Percentiles rank a stretch among this genome's conserved stretches.
Evolutionary conservation across 1,140 invertebrate species (phyloP).

Genomic region (Formica exsecta): DNA sequence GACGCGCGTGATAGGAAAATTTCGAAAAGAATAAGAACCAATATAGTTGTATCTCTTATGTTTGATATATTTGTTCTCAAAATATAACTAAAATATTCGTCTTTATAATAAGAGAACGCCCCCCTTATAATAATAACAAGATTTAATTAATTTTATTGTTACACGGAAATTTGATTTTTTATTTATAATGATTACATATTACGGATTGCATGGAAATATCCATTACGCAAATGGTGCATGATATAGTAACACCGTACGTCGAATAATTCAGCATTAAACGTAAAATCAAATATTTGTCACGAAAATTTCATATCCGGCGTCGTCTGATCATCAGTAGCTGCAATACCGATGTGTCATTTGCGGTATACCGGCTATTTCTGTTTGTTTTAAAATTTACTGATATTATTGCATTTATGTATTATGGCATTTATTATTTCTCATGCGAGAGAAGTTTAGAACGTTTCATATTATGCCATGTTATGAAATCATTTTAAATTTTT

Average conservation of each 20-base stretch:
- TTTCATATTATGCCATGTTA: not conserved
- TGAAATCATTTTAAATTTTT: not conserved
- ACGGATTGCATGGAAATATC: slow-evolving; percentile 17
- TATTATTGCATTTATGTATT: not conserved
- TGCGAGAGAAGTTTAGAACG: not conserved
- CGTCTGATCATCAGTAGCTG: slow-evolving; percentile 37
- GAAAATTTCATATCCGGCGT: slow-evolving; percentile 44
- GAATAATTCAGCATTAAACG: slow-evolving; percentile 55
- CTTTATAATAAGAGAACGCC: not conserved
- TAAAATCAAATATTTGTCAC: slow-evolving; percentile 63
- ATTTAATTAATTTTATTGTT: slow-evolving; percentile 15
- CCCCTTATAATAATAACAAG: not conserved
- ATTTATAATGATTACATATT: slow-evolving; percentile 11
- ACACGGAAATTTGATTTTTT: slow-evolving; percentile 35
- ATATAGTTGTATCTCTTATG: not conserved
- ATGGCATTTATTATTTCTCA: not conserved
- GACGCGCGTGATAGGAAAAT: not conserved
- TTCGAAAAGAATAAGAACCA: not conserved
- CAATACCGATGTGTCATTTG: slow-evolving; percentile 33
- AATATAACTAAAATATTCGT: not conserved
- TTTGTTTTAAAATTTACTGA: slow-evolving; percentile 1
- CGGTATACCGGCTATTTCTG: slow-evolving; percentile 22
- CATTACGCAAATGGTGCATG: slow-evolving; percentile 23
- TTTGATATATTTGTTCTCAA: not conserved
- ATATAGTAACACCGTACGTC: slow-evolving; percentile 11